A percentile compares a stretch with the other conserved stretches of the same genome.
Conservation (phyloP, 1,140 invertebrate genomes). For the Batillaria attramentaria region DNA sequence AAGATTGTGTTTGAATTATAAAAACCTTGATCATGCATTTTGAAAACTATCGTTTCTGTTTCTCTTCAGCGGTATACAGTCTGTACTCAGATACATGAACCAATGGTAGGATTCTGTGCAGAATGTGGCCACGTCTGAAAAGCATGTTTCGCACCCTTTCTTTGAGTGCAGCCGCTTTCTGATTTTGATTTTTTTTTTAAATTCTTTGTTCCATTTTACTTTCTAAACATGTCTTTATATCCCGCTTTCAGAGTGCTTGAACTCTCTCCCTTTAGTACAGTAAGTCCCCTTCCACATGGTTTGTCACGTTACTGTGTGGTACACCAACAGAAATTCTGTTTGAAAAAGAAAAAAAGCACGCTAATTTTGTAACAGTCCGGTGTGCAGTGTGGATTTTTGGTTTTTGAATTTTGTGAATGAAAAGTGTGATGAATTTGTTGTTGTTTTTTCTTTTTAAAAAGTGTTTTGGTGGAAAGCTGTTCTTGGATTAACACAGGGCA, state of each 20-base stretch:
- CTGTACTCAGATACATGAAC: constrained; percentile 25
- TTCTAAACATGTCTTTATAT: neutral
- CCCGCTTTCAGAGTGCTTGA: neutral
- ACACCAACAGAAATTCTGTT: no score
- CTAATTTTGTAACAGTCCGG: no score
- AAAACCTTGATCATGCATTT: neutral
- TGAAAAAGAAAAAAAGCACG: no score
- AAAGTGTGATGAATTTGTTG: no score
- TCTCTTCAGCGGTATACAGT: constrained; percentile 27
- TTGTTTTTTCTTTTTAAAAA: no score
- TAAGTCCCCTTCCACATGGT: no score
- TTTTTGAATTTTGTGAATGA: no score
- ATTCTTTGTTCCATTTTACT: neutral
- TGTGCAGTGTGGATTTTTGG: no score
- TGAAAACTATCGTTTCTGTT: neutral
- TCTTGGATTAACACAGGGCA: no score
- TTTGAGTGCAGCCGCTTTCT: neutral
- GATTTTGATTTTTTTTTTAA: neutral
- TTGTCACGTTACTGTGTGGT: no score
- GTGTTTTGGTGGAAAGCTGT: no score
- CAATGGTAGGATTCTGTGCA: neutral
- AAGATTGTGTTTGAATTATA: neutral
- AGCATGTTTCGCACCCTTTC: neutral
- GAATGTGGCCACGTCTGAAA: neutral
- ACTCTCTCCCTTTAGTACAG: neutral